These are phyloP conservation scores for Ornithoptera priamus DNA, from an alignment of 2,888 invertebrate genomes.

Conservation along the genomic window DNA sequence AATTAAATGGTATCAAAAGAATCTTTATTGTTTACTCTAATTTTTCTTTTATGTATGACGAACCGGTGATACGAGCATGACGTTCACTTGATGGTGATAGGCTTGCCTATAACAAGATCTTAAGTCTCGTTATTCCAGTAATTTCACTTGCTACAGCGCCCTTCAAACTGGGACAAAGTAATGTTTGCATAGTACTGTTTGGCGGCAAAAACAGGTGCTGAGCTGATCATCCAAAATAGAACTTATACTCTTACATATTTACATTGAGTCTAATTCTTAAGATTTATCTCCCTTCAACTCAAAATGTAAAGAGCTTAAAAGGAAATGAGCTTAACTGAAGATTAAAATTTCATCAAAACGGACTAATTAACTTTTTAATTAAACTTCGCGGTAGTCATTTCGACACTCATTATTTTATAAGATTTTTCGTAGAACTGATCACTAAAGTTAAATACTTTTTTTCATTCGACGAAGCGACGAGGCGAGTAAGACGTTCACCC, in stretches of 20 bases:
- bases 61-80: no score
- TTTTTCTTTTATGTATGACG: no score
- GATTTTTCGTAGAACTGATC: not conserved
- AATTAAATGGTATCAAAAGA: no score
- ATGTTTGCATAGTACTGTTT: no score
- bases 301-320: conserved; percentile 3
- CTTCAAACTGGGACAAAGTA: no score
- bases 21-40: no score
- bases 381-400: conserved; percentile 16
- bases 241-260: not conserved
- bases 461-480: not conserved
- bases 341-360: conserved; percentile 18
- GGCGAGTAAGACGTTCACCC: no score
- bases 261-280: conserved; percentile 2
- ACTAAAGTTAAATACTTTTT: not conserved
- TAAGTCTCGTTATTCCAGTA: no score
- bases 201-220: no score
- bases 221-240: not conserved
- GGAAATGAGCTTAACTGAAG: conserved; percentile 12
- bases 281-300: not conserved
- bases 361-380: conserved; percentile 22
- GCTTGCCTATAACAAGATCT: no score
- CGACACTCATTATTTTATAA: conserved; percentile 13
- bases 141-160: no score
- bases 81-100: no score